A percentile compares a stretch with the other conserved stretches of the same genome.
Evolutionary conservation across 2,888 invertebrate species (phyloP).

Genomic region (Drymonia ruficornis): DNA sequence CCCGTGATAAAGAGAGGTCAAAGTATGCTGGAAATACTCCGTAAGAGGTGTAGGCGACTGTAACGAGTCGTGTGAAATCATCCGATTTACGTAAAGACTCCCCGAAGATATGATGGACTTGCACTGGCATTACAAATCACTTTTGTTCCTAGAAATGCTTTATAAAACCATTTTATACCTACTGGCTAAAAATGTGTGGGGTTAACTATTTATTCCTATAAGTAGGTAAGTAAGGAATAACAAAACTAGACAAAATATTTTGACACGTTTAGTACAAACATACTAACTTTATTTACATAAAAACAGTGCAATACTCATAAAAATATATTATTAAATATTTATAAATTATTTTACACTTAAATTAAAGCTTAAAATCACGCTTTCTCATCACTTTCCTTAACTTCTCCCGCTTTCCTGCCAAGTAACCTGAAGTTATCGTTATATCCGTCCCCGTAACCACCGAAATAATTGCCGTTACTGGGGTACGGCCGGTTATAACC

Average conservation of each 20-base stretch:
- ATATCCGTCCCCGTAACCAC: slow-evolving; percentile 62
- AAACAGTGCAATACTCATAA: background rate
- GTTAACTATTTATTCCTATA: background rate
- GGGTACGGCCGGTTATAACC: slow-evolving; percentile 44
- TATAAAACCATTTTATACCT: too few species aligned
- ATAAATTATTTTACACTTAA: background rate
- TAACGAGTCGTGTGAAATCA: too few species aligned
- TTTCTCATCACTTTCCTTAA: slow-evolving; percentile 54
- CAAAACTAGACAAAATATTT: background rate
- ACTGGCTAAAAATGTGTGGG: too few species aligned
- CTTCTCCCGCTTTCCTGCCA: slow-evolving; percentile 62
- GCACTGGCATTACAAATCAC: too few species aligned
- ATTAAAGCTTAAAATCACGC: slow-evolving; percentile 15
- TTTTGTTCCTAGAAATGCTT: too few species aligned
- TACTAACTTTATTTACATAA: slow-evolving; percentile 1
- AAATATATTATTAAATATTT: background rate
- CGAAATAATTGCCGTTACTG: slow-evolving; percentile 60
- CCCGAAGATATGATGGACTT: too few species aligned
- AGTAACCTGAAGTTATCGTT: slow-evolving; percentile 61
- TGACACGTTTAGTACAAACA: background rate
- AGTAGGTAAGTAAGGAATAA: background rate
- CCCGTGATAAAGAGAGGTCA: too few species aligned
- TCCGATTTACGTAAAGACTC: too few species aligned
- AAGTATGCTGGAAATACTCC: too few species aligned
- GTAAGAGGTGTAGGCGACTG: too few species aligned